Evolutionary conservation across 2,113 vertebrate genomes (phyloP).

Genomic region (Mandrillus leucophaeus): DNA sequence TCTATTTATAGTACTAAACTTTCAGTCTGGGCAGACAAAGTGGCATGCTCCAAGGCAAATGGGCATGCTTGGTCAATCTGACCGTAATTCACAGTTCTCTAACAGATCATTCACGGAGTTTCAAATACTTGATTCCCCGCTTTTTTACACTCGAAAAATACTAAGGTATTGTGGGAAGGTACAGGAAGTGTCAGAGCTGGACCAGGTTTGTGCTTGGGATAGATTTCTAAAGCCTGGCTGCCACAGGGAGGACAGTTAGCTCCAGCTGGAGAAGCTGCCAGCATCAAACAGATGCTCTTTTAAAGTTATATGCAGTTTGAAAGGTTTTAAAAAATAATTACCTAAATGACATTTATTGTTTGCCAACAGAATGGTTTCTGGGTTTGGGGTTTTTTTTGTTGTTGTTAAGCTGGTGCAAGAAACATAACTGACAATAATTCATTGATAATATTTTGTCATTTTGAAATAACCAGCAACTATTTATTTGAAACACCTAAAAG

Average conservation of each 20-base stretch:
- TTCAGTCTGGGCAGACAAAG: not conserved
- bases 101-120: not conserved
- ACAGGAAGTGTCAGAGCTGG: not conserved
- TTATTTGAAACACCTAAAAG: conserved; percentile 18
- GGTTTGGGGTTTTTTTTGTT: no score
- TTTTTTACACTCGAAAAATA: not conserved
- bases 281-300: no score
- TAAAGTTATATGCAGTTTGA: not conserved
- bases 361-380: not conserved
- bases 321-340: not conserved
- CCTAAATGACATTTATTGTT: not conserved
- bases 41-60: not conserved
- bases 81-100: not conserved
- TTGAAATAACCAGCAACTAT: not conserved
- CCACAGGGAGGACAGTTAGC: not conserved
- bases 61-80: not conserved
- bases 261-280: not conserved
- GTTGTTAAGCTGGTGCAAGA: not conserved
- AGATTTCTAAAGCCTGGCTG: not conserved
- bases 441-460: conserved; percentile 14
- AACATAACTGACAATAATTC: not conserved
- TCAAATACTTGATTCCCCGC: not conserved
- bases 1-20: not conserved
- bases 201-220: not conserved
- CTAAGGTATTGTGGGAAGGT: not conserved